Percentiles rank a stretch among this genome's conserved stretches.
These are phyloP conservation scores for Cladorhizidae sp. DNA, from an alignment of 37 sponge, comb jelly and placozoan genomes.

Conservation along the genomic window DNA sequence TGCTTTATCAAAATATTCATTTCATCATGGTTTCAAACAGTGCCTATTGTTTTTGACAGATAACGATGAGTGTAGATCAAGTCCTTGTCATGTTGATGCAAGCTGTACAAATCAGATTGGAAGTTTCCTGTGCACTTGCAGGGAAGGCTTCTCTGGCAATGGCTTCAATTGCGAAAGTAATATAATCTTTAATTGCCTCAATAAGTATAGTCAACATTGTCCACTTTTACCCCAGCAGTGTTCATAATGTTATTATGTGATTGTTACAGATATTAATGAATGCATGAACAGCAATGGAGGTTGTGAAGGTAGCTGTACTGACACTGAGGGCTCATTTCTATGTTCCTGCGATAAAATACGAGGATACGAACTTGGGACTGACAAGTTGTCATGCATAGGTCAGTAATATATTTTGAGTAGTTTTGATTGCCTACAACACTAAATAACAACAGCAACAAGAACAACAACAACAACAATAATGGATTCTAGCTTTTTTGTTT, in stretches of 20 bases:
- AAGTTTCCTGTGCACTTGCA: constrained; percentile 20
- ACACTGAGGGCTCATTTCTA: constrained; percentile 34
- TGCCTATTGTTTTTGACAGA: constrained; percentile 6
- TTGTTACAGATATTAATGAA: constrained; percentile 46
- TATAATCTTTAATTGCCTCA: background rate
- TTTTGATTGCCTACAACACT: no score
- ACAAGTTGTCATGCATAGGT: background rate
- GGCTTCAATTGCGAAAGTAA: background rate
- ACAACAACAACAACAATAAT: no score
- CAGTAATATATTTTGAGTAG: background rate
- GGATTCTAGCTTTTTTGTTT: no score
- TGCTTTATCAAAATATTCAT: background rate
- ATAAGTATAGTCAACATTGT: background rate
- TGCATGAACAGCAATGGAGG: constrained; percentile 26
- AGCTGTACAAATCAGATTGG: constrained; percentile 41
- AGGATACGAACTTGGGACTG: background rate
- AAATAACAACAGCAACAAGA: no score
- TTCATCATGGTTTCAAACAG: background rate
- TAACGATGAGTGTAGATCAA: constrained; percentile 12
- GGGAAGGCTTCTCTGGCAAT: constrained; percentile 31
- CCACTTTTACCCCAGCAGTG: no score
- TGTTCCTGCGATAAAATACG: constrained; percentile 13
- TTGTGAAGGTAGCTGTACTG: constrained; percentile 20
- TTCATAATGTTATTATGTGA: no score
- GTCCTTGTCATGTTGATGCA: constrained; percentile 27